Evolutionary conservation across 2,113 vertebrate species (phyloP).

Genomic region (Alosa alosa): DNA sequence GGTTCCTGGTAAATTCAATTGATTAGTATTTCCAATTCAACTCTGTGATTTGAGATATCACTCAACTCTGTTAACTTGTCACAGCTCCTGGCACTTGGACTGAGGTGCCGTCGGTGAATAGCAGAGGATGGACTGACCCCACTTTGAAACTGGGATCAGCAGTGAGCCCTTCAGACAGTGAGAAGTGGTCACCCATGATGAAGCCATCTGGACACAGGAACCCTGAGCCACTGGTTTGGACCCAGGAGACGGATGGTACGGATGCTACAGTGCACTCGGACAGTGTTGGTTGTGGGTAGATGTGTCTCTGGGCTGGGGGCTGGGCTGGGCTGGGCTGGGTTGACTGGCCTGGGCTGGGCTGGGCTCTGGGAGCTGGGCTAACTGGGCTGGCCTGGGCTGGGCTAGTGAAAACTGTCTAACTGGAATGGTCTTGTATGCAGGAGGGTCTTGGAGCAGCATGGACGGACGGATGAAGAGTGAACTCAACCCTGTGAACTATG

Average conservation of each 20-base stretch:
- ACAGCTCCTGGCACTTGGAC: conserved; percentile 73
- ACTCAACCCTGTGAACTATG: conserved; percentile 77
- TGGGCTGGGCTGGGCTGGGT: no score
- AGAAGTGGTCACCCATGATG: conserved; percentile 76
- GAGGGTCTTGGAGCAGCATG: conserved; percentile 81
- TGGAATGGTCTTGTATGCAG: conserved; percentile 8
- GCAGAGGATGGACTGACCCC: conserved; percentile 79
- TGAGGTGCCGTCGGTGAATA: conserved; percentile 80
- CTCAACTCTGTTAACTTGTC: conserved; percentile 29
- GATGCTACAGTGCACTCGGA: neutral
- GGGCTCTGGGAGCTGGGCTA: no score
- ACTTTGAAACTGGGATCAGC: conserved; percentile 75
- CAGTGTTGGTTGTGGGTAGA: neutral
- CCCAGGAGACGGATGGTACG: conserved; percentile 77
- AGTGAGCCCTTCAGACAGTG: conserved; percentile 67
- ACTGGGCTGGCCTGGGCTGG: no score
- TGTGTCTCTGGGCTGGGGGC: neutral
- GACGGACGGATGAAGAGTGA: conserved; percentile 81
- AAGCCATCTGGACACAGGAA: conserved; percentile 74
- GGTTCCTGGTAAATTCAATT: neutral
- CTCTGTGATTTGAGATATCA: neutral
- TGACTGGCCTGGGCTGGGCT: no score
- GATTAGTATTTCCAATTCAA: neutral
- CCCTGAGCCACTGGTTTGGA: conserved; percentile 78
- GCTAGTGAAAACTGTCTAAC: neutral